Percentiles rank a stretch among this genome's conserved stretches.
phyloP scores from a whole-genome alignment of 2,113 vertebrate genomes.

The Platichthys flesus region DNA sequence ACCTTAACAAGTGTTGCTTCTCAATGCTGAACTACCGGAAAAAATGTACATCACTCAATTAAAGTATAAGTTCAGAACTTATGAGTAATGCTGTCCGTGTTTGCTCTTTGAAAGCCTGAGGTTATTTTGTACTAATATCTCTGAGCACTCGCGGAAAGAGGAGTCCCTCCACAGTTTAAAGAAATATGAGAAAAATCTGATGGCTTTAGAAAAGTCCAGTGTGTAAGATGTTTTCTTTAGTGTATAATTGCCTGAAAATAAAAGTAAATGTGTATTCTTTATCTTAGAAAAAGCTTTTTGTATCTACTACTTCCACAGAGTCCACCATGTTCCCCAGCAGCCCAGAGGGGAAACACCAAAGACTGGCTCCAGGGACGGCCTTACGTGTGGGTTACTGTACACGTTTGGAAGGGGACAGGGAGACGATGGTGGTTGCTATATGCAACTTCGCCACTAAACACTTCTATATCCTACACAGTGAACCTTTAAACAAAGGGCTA shows the following conservation, averaged over 20 bases:
- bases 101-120: not conserved
- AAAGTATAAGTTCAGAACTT: not conserved
- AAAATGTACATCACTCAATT: slow-evolving; percentile 7
- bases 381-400: not conserved
- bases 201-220: not conserved
- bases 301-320: too few species aligned
- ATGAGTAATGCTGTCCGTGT: not conserved
- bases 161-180: not conserved
- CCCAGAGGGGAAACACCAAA: not conserved
- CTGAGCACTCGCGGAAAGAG: not conserved
- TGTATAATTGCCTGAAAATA: too few species aligned
- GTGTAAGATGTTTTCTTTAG: not conserved
- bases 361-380: not conserved
- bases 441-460: not conserved
- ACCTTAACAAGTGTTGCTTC: slow-evolving; percentile 3
- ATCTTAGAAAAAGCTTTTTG: too few species aligned
- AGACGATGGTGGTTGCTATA: not conserved
- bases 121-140: slow-evolving; percentile 7
- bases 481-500: not conserved
- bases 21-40: not conserved
- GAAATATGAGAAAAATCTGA: not conserved
- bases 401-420: not conserved
- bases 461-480: not conserved
- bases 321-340: not conserved
- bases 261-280: too few species aligned